These are phyloP conservation scores for Chelonia mydas DNA, from an alignment of 2,797 vertebrate species.

Conservation along the genomic window DNA sequence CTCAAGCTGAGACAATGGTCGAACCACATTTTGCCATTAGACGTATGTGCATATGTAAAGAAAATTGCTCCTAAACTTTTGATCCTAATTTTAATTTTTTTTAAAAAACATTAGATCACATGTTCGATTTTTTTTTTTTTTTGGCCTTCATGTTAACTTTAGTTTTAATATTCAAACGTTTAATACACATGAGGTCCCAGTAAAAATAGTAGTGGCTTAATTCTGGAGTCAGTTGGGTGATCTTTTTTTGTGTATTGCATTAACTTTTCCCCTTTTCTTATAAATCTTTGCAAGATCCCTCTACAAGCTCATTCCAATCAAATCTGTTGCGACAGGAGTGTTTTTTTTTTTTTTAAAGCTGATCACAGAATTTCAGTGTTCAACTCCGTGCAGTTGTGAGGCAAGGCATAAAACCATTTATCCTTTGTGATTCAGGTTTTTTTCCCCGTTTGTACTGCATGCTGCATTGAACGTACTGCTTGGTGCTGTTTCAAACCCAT, in stretches of 20 bases:
- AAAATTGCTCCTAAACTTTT: background rate
- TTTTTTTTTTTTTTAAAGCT: background rate
- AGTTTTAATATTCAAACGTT: constrained; percentile 44
- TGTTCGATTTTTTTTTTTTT: background rate
- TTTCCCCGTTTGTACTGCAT: background rate
- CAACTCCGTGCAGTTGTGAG: background rate
- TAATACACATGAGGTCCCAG: background rate
- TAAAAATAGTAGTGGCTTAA: fast-evolving
- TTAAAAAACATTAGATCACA: background rate
- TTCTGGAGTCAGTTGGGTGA: background rate
- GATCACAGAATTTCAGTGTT: background rate
- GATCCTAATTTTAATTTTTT: constrained; percentile 43
- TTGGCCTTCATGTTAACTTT: constrained; percentile 8
- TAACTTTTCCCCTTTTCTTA: fast-evolving
- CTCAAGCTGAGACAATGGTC: background rate
- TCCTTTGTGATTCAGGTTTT: fast-evolving
- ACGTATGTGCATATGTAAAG: background rate
- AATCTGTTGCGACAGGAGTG: background rate
- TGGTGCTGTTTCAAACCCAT: background rate
- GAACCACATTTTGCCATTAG: background rate
- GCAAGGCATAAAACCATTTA: background rate
- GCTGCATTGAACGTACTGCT: background rate
- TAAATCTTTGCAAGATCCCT: background rate
- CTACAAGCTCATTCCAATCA: background rate
- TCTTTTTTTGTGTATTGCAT: constrained; percentile 14